These are phyloP conservation scores for Ceraclea dissimilis DNA, from an alignment of 2,888 invertebrate genomes.

Conservation along the genomic window DNA sequence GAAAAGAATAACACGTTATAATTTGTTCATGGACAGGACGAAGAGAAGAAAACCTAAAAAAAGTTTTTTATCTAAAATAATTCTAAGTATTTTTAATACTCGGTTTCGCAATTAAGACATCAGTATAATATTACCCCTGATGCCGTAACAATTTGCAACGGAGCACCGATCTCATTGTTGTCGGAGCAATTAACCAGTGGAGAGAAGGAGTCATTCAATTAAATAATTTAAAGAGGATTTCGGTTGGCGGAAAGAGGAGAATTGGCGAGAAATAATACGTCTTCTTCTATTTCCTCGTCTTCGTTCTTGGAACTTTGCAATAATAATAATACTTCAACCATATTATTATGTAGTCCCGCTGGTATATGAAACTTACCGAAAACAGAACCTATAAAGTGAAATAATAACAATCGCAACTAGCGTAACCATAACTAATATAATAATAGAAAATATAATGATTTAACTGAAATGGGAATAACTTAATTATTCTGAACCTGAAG, in stretches of 20 bases:
- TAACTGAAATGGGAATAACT: no score
- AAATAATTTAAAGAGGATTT: constrained; percentile 16
- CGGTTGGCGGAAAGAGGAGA: neutral
- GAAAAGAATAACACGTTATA: no score
- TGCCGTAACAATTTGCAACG: neutral
- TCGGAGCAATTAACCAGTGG: constrained; percentile 18
- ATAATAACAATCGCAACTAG: no score
- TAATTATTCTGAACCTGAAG: no score
- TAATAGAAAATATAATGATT: no score
- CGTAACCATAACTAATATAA: no score
- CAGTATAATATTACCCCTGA: neutral
- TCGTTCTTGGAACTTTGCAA: neutral
- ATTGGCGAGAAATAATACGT: neutral
- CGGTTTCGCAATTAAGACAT: neutral
- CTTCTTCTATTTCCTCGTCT: neutral
- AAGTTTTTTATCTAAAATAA: no score
- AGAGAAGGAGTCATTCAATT: constrained; percentile 20
- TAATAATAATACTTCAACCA: neutral
- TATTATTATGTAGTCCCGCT: neutral
- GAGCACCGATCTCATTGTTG: constrained; percentile 16
- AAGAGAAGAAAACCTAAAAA: no score
- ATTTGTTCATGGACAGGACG: no score
- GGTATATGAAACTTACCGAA: neutral
- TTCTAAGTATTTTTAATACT: no score
- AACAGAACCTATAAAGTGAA: no score